Evolutionary conservation across 2,113 vertebrate species (phyloP), one percentile per base, ranked within the genome.

Genomic region (Xiphorhynchus elegans): DNA sequence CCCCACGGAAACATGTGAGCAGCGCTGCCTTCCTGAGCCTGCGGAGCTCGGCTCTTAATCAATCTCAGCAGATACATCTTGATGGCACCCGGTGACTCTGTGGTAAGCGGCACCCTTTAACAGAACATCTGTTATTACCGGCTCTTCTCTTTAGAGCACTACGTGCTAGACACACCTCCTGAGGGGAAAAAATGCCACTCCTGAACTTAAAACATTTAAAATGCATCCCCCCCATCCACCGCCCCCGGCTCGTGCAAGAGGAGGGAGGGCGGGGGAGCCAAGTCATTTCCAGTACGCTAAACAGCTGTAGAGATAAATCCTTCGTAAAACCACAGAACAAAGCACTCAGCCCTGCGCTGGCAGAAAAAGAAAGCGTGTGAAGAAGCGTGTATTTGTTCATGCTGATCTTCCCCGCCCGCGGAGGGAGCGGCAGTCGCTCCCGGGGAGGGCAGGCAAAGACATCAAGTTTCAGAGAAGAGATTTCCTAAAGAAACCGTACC

Each of bases 81-180:
- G 84, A 66, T 44, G 95, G 60, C 85, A 84, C 70, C 89, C 76
- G 50, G 79, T 44, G 75, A 84, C 72, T 90, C 74, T 69, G 44
- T 46, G 72, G 89, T 92, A 92, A 97, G 96, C 94, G 96, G 95
- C 52, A 40, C 53, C 82, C 95, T 93, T 95, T 91, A 81, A 90
- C 94, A 69, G 87, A 95, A 24, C 78, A 93, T 94, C 92, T 96
- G 89, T 94, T 96, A 56, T 84, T 89, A 80, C 55, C 40, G 53
- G 79, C 76, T 92, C 79, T 24, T 70, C 60, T 84, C 75, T 81
- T 88, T 15, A 15, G 14, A 76, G 90, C 58, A 4, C 66, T 70
- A 53, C 9, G 44, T 79, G 87, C 87, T 64, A 95, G 87, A 90
- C 92, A 95, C 92, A 88, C 89, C 93, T 93, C 94, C 92, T 63